Evolutionary conservation across 2,797 vertebrate species (phyloP).

Genomic region (Vireo griseus): DNA sequence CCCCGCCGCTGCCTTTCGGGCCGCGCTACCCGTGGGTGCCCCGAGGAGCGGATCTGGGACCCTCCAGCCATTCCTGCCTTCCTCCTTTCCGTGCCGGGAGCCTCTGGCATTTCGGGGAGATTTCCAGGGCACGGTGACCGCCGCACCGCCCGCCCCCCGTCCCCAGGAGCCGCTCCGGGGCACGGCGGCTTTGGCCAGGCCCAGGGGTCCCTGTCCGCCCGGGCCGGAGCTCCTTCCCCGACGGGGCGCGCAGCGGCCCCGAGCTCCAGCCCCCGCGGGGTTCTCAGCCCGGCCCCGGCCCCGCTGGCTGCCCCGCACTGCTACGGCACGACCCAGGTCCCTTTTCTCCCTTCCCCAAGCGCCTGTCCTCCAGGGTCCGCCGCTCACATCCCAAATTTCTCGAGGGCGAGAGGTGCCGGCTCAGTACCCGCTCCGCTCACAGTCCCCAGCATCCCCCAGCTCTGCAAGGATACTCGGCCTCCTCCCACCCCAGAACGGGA

Average conservation of each 20-base stretch:
- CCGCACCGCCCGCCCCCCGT: background rate
- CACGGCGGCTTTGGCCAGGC: background rate
- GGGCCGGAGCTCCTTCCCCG: background rate
- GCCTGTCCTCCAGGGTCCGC: background rate
- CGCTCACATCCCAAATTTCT: background rate
- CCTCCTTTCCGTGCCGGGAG: accelerated
- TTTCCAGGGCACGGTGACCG: background rate
- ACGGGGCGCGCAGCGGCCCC: background rate
- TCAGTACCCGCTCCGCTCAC: background rate
- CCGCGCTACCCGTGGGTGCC: no score
- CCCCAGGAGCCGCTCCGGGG: background rate
- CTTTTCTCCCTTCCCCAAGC: background rate
- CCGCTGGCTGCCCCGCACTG: background rate
- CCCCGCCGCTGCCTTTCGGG: no score
- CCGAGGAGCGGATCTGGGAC: background rate
- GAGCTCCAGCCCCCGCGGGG: background rate
- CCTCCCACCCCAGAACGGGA: no score
- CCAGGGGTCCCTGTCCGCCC: background rate
- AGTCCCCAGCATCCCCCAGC: background rate
- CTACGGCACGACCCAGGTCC: background rate
- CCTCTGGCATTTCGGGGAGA: background rate
- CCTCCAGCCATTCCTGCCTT: accelerated
- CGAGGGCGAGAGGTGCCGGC: background rate
- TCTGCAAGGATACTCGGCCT: background rate
- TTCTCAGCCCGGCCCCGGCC: background rate